phyloP scores from a whole-genome alignment of 1,140 invertebrate species.

The Nasonia vitripennis region DNA sequence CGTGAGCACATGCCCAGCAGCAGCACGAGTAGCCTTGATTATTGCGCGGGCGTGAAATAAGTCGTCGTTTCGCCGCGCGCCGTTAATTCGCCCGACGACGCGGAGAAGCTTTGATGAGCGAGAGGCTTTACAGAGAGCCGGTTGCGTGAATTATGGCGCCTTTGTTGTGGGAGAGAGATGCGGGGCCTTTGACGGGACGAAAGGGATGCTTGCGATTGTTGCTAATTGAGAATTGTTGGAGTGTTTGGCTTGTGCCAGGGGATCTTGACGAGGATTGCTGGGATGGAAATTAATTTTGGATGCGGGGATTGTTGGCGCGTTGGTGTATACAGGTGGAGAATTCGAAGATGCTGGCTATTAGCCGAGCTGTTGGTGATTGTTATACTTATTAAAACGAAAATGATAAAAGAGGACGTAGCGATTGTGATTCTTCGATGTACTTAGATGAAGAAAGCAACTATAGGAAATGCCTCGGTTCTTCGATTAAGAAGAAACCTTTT shows the following conservation, averaged over 20 bases:
- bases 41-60: slow-evolving; percentile 8
- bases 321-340: neutral
- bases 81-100: neutral
- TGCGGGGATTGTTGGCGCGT: neutral
- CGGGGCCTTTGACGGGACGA: neutral
- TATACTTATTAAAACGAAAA: too few species aligned
- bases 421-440: too few species aligned
- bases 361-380: too few species aligned
- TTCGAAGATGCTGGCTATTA: neutral
- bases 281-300: neutral
- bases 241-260: neutral
- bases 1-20: neutral
- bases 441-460: neutral
- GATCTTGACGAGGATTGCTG: neutral
- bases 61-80: neutral
- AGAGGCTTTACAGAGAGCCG: neutral
- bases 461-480: neutral
- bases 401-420: too few species aligned
- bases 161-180: neutral
- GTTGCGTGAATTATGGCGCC: neutral
- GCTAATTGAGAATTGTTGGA: slow-evolving; percentile 1
- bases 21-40: neutral
- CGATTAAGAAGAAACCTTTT: slow-evolving; percentile 23
- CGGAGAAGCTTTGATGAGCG: neutral
- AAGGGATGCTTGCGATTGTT: neutral